These are phyloP conservation scores for Pitta sordida DNA, from an alignment of 2,113 vertebrate species.

Conservation along the genomic window DNA sequence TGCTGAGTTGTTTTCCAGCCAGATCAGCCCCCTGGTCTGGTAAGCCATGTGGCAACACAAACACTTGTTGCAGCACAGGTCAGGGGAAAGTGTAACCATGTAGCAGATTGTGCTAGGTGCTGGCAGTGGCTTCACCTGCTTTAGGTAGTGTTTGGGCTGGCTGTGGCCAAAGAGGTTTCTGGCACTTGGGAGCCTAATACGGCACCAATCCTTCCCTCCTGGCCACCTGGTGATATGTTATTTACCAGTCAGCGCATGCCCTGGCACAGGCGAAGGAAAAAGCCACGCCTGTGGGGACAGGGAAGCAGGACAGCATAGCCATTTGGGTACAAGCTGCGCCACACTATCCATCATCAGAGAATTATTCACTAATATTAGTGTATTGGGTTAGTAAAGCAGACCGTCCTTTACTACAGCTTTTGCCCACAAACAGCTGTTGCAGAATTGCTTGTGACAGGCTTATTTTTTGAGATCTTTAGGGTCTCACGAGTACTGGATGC, in stretches of 20 bases:
- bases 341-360: fast-evolving
- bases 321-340: not conserved
- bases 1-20: not conserved
- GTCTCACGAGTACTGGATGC: not conserved
- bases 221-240: not conserved
- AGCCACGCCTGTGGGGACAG: fast-evolving
- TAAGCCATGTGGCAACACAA: not conserved
- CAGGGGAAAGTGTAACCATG: not conserved
- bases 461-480: not conserved
- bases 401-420: not conserved
- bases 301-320: not conserved
- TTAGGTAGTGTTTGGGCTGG: not conserved
- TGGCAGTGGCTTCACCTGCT: not conserved
- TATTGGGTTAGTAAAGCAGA: not conserved
- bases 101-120: not conserved
- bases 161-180: not conserved
- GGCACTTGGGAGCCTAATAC: fast-evolving
- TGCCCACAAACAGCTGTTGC: not conserved
- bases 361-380: not conserved
- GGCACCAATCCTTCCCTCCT: not conserved
- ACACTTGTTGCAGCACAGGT: not conserved
- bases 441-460: not conserved
- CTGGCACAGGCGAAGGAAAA: not conserved
- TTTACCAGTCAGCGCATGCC: not conserved
- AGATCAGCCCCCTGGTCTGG: not conserved